A percentile compares a stretch with the other conserved stretches of the same genome.
phyloP scores from a whole-genome alignment of 2,888 invertebrate species.

The Aethes cnicana region DNA sequence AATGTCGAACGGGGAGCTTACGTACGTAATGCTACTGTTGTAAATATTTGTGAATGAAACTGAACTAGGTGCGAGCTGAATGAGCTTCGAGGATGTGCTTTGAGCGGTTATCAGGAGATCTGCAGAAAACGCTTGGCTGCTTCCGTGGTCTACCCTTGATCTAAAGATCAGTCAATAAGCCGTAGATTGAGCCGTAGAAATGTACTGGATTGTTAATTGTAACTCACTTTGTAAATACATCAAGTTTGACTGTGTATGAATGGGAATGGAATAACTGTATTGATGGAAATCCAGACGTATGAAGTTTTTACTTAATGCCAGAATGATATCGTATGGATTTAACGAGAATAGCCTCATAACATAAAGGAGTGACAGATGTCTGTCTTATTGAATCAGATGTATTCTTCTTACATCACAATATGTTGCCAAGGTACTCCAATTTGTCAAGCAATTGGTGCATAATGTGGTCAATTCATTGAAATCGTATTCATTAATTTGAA shows the following conservation, averaged over 20 bases:
- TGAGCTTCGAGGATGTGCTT: slow-evolving; percentile 22
- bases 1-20: slow-evolving; percentile 47
- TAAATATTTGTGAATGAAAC: slow-evolving; percentile 71
- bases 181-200: slow-evolving; percentile 5
- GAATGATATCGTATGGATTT: not conserved
- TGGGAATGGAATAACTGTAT: not conserved
- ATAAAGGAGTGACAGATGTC: slow-evolving; percentile 21
- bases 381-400: slow-evolving; percentile 4
- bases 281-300: not conserved
- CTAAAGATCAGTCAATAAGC: slow-evolving; percentile 18
- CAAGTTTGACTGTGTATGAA: slow-evolving; percentile 6
- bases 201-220: slow-evolving; percentile 14
- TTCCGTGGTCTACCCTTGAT: slow-evolving; percentile 17
- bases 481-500: slow-evolving; percentile 19
- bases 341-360: slow-evolving; percentile 2
- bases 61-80: slow-evolving; percentile 36
- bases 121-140: slow-evolving; percentile 13
- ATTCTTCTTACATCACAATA: slow-evolving; percentile 14
- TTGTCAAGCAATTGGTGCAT: slow-evolving; percentile 26
- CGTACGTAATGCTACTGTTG: slow-evolving; percentile 56
- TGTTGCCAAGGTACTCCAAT: slow-evolving; percentile 17
- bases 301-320: not conserved
- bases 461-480: slow-evolving; percentile 19
- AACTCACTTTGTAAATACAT: slow-evolving; percentile 4
- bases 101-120: slow-evolving; percentile 26